These are phyloP conservation scores for Sesia apiformis DNA, from an alignment of 2,888 invertebrate genomes.

Conservation along the genomic window DNA sequence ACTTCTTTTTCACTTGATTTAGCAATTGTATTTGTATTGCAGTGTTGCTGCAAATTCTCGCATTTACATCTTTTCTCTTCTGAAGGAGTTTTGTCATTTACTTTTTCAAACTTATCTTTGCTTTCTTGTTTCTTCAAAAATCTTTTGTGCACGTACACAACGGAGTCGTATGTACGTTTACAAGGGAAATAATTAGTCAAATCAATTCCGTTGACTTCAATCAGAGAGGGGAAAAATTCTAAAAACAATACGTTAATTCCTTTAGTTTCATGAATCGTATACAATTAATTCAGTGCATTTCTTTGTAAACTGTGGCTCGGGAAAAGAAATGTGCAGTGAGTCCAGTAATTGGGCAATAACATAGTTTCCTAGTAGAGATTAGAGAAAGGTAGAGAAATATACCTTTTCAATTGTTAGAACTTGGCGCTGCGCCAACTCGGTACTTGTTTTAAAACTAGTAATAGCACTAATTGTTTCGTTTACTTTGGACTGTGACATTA, in stretches of 20 bases:
- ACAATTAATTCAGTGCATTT: background rate
- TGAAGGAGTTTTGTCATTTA: slow-evolving; percentile 7
- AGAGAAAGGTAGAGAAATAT: background rate
- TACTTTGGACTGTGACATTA: no score
- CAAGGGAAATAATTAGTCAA: slow-evolving; percentile 44
- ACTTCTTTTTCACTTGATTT: slow-evolving; percentile 6
- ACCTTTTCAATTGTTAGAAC: background rate
- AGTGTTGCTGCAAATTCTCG: slow-evolving; percentile 6
- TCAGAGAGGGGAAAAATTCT: background rate
- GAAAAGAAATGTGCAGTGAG: background rate
- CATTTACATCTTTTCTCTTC: slow-evolving; percentile 4
- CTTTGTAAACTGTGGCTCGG: background rate
- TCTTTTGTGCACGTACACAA: slow-evolving; percentile 52
- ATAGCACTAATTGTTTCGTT: background rate
- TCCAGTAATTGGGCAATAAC: background rate
- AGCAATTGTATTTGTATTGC: slow-evolving; percentile 8
- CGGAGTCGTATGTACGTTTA: slow-evolving; percentile 38
- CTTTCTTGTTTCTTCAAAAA: slow-evolving; percentile 13
- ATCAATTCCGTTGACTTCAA: slow-evolving; percentile 24
- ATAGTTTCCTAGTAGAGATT: background rate
- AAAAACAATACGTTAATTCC: no score
- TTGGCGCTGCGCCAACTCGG: background rate
- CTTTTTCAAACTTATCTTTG: background rate
- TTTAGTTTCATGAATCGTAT: background rate
- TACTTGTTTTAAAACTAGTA: background rate